Percentiles rank a stretch among this genome's conserved stretches.
Conservation (phyloP, 2,888 invertebrate species). For the Tolmerus cingulatus region DNA sequence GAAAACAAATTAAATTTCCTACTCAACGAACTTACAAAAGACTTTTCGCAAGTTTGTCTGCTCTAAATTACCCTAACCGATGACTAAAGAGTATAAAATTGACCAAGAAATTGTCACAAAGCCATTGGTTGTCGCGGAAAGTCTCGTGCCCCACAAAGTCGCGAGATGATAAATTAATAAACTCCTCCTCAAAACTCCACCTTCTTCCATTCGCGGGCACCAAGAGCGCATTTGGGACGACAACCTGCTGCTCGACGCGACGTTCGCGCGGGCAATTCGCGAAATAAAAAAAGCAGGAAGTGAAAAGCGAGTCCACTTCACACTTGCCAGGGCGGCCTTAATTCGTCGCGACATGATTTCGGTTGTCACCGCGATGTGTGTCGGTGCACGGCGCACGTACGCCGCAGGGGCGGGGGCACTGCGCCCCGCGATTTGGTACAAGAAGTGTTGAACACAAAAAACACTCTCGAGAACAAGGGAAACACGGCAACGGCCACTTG, state of each 20-base stretch:
- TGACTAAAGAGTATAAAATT: neutral
- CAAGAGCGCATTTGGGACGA: neutral
- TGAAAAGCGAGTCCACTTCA: constrained; percentile 11
- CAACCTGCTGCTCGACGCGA: constrained; percentile 5
- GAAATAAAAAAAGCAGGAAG: constrained; percentile 12
- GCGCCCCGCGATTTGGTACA: neutral
- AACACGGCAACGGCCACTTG: constrained; percentile 1
- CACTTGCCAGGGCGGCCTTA: constrained; percentile 25
- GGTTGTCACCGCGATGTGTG: constrained; percentile 10
- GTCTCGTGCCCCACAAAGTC: neutral
- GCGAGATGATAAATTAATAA: constrained; percentile 1
- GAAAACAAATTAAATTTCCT: no score
- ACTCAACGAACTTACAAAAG: neutral
- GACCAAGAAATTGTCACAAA: neutral
- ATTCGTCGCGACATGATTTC: constrained; percentile 32
- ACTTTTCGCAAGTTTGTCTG: no score
- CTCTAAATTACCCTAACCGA: neutral
- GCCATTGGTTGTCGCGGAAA: neutral
- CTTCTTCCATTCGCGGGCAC: neutral
- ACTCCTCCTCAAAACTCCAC: constrained; percentile 33
- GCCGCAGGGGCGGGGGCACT: neutral
- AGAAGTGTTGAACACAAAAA: constrained; percentile 12
- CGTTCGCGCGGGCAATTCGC: neutral
- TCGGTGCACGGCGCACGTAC: neutral
- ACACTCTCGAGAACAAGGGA: constrained; percentile 6